Conservation (phyloP, 2,113 vertebrate species). For the Chaenocephalus aceratus region DNA sequence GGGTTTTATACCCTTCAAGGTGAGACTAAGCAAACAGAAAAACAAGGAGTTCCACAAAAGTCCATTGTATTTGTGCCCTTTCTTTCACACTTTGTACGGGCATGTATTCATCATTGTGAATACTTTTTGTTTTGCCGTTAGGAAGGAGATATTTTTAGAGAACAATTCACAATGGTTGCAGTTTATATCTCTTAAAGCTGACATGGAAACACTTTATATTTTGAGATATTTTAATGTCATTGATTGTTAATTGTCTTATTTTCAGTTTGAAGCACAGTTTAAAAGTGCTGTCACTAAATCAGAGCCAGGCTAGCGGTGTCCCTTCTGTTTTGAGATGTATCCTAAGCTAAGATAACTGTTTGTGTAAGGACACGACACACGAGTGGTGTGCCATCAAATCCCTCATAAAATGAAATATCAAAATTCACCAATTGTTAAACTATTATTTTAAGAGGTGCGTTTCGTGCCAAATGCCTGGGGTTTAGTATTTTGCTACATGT, state of each 20-base stretch:
- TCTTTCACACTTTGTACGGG: not conserved
- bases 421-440: too few relatives aligned
- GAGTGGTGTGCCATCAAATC: not conserved
- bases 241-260: not conserved
- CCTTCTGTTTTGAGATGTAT: not conserved
- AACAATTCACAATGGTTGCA: not conserved
- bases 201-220: not conserved
- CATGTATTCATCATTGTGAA: too few relatives aligned
- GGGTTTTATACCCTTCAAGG: conserved; percentile 89
- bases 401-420: too few relatives aligned
- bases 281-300: not conserved
- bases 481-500: not conserved
- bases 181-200: not conserved
- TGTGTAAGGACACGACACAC: not conserved
- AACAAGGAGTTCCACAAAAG: not conserved
- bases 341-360: not conserved
- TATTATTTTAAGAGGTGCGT: not conserved
- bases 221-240: not conserved
- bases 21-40: conserved; percentile 65
- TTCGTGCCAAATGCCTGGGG: not conserved
- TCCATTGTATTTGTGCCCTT: not conserved
- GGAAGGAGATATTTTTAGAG: not conserved
- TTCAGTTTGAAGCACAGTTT: not conserved
- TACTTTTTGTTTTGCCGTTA: not conserved
- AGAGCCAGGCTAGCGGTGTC: not conserved